Evolutionary conservation across 2,888 invertebrate genomes (phyloP).

Genomic region (Oligia latruncula): DNA sequence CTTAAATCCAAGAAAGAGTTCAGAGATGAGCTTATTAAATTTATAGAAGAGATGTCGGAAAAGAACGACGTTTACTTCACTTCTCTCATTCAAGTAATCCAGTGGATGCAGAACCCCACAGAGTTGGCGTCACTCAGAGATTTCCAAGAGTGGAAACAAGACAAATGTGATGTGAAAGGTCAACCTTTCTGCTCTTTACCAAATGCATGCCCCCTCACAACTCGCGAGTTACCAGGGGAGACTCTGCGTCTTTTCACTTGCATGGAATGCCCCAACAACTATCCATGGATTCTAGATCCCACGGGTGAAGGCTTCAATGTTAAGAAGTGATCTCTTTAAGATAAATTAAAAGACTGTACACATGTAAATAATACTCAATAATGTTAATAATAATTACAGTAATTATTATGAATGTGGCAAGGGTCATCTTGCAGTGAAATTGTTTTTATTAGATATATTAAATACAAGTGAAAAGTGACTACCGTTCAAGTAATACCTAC

Average conservation of each 20-base stretch:
- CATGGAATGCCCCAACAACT: slow-evolving; percentile 98
- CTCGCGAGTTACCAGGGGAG: slow-evolving; percentile 97
- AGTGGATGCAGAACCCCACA: slow-evolving; percentile 99
- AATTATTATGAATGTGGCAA: slow-evolving; percentile 77
- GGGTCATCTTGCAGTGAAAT: slow-evolving; percentile 65
- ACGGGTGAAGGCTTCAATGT: slow-evolving; percentile 98
- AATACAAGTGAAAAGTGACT: slow-evolving; percentile 61
- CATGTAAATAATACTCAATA: slow-evolving; percentile 90
- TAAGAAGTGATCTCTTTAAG: slow-evolving; percentile 92
- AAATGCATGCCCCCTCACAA: slow-evolving; percentile 96
- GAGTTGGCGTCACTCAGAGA: slow-evolving; percentile 96
- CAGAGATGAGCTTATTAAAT: slow-evolving; percentile 96
- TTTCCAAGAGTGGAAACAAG: slow-evolving; percentile 98
- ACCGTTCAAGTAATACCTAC: slow-evolving; percentile 51
- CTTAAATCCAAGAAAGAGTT: slow-evolving; percentile 98
- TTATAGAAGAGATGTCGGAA: slow-evolving; percentile 97
- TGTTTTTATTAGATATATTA: slow-evolving; percentile 62
- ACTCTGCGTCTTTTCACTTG: slow-evolving; percentile 97
- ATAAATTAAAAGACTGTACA: slow-evolving; percentile 89
- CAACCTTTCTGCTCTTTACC: slow-evolving; percentile 98
- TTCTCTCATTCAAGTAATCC: slow-evolving; percentile 97
- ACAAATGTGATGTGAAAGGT: slow-evolving; percentile 98
- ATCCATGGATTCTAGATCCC: slow-evolving; percentile 98
- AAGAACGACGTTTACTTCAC: slow-evolving; percentile 98
- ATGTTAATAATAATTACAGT: slow-evolving; percentile 83